A percentile compares a stretch with the other conserved stretches of the same genome.
phyloP scores from a whole-genome alignment of 2,797 vertebrate species.

The Macropodus opercularis region DNA sequence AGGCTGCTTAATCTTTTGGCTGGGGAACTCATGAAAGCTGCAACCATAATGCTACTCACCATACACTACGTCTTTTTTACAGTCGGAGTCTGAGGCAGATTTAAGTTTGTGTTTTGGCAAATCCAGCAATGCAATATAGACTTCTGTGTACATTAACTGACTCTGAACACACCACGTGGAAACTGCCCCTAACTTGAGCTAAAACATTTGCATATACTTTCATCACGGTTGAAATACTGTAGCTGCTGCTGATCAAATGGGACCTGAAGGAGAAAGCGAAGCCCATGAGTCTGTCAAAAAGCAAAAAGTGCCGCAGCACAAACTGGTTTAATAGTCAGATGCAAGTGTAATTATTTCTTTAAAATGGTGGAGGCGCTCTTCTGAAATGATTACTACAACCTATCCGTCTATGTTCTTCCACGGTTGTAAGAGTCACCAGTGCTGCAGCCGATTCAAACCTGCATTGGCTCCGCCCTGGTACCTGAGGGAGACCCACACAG shows the following conservation, averaged over 20 bases:
- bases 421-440: too few species aligned
- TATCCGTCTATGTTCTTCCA: too few species aligned
- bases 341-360: background rate
- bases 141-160: background rate
- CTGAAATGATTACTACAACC: background rate
- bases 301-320: background rate
- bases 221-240: background rate
- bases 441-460: too few species aligned
- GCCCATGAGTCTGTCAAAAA: background rate
- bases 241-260: background rate
- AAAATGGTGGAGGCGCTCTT: background rate
- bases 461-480: too few species aligned
- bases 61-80: conserved; percentile 23
- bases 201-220: background rate
- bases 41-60: conserved; percentile 17
- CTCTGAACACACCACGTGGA: conserved; percentile 9
- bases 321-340: background rate
- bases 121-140: conserved; percentile 9
- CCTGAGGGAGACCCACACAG: too few species aligned
- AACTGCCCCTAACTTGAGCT: conserved; percentile 5
- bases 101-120: conserved; percentile 35
- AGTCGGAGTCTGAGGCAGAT: conserved; percentile 27
- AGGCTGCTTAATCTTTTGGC: conserved; percentile 36
- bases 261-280: background rate
- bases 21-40: conserved; percentile 16